These are phyloP conservation scores for Diplodus sargus DNA, from an alignment of 2,797 vertebrate genomes.

Conservation along the genomic window DNA sequence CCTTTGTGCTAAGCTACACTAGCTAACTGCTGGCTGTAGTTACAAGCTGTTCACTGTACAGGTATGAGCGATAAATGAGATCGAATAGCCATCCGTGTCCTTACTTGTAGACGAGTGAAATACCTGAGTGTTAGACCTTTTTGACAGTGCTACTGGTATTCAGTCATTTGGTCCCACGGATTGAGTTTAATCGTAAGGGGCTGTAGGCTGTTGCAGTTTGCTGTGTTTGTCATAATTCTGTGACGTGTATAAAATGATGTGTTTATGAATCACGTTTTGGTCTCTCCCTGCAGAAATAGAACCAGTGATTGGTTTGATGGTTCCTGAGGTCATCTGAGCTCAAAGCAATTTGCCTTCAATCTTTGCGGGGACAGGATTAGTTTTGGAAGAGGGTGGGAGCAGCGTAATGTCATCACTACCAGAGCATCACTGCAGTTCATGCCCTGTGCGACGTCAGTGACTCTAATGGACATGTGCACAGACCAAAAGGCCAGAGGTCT, in stretches of 20 bases:
- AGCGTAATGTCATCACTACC: slow-evolving; percentile 13
- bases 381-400: neutral
- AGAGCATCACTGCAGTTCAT: neutral
- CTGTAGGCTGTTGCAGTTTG: neutral
- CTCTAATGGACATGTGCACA: neutral
- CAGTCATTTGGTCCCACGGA: neutral
- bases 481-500: neutral
- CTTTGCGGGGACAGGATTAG: slow-evolving; percentile 63
- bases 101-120: neutral
- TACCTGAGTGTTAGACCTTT: neutral
- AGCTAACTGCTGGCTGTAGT: too few species aligned
- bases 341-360: slow-evolving; percentile 63
- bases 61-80: too few species aligned
- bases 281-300: neutral
- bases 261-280: neutral
- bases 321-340: slow-evolving; percentile 40
- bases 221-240: neutral
- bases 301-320: neutral
- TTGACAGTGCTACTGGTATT: neutral
- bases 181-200: neutral
- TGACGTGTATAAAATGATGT: neutral
- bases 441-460: neutral
- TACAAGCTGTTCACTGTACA: too few species aligned
- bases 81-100: too few species aligned
- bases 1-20: too few species aligned